Evolutionary conservation across 2,888 invertebrate species (phyloP), one percentile per base, ranked within the genome.

Genomic region (Agrochola circellaris): DNA sequence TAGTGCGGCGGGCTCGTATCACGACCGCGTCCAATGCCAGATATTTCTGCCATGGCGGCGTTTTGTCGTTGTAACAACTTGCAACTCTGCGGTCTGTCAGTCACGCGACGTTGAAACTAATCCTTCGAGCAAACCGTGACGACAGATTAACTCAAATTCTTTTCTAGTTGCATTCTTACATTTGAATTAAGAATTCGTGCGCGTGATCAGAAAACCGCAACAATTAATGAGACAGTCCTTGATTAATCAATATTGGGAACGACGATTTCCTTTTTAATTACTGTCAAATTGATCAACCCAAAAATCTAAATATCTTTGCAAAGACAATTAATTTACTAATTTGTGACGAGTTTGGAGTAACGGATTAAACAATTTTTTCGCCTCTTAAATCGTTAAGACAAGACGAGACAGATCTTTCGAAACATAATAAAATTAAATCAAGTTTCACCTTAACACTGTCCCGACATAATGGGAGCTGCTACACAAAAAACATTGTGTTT

Each of bases 21-120:
- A 79, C 75, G 82, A 82, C 79, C 80, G 80, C 77, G 67, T 76
- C 71, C 83, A 82, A 83, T 88, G 86, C 86, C 79, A 87, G 78
- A 84, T 86, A 89, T 89, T 88, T 84, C 79, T 83, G 84, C 83
- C 85, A 78, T 78, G 83, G 81, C 80, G 66, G 81, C 79, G 66
- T 85, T 85, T 90, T 88, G 88, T 87, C 86, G 83, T 75, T 89
- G 51, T 51, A 51, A 51, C 51, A 51, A 51, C 51, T 51, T 51
- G 90, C 86, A 88, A 87, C 78, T 84, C 85, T 88, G 90, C 87
- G 90, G 88, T 90, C 79, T 85, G 84, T 70, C 84, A 86, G 84
- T 87, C 87, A 87, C 87, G 87, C 86, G 71, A 86, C 75, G 75
- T 70, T 86, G 76, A 72, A 84, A 87, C 75, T 79, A 84, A 84